Base-by-base conservation (phyloP, 2,113 vertebrate genomes). In the Melanocharis versteri region DNA sequence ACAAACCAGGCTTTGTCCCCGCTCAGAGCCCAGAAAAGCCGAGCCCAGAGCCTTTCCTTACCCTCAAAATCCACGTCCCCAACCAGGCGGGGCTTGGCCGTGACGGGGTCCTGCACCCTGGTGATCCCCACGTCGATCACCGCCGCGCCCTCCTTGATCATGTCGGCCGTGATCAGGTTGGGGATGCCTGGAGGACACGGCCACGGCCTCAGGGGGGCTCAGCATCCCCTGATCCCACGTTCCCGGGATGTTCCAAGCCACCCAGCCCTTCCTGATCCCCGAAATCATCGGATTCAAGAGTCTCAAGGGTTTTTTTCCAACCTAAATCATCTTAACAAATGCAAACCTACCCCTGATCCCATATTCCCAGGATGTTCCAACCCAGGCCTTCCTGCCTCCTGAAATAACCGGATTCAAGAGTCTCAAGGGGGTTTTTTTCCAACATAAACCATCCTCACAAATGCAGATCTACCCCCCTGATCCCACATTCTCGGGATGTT, bases 61-160 rank as follows among this genome's bases (percentile, higher is more conserved):
- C 99, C 99, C 98, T 99, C 99, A 95, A 99, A 99, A 94, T 99
- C 99, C 91, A 99, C 99, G 31, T 99, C 99, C 70, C 99, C 99
- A 6, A 99, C 99, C 71, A 99, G 98, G 61, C 98, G 98, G 26
- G 97, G 70, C 80, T 99, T 99, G 48, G 98, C 99, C 1, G 99
- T 99, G 69, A 98, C 3, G 0, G 99, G 99, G 53, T 99, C 99
- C 58, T 98, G 98, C 66, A 99, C 97, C 66, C 99, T 93, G 40
- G 99, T 99, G 95, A 99, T 99, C 12, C 99, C 99, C 15, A 99
- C 99, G 1, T 99, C 99, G 4, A 99, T 99, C 11, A 99, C 99
- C 0, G 98, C 98, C 0, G 99, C 99, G 17, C 99, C 99, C 53
- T 99, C 99, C 93, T 99, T 99, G 90, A 99, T 99, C 99, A 99